Percentiles rank a stretch among this genome's conserved stretches.
These are phyloP conservation scores for Limnothrissa miodon DNA, from an alignment of 2,113 vertebrate genomes.

Conservation along the genomic window DNA sequence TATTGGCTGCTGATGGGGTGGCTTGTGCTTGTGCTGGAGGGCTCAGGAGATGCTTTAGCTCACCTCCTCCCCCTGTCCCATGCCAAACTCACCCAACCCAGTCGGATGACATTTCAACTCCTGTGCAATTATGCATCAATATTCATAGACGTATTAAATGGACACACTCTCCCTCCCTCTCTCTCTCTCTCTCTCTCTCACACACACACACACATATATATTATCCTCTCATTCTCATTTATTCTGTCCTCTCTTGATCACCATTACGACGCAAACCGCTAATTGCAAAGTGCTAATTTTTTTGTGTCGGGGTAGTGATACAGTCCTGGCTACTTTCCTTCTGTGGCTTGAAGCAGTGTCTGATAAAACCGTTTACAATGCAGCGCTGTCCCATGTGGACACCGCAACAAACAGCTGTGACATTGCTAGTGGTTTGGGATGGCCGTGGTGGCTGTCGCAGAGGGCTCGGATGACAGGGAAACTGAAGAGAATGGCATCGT, in stretches of 20 bases:
- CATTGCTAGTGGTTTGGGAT: neutral
- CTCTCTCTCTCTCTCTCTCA: neutral
- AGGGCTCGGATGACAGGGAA: neutral
- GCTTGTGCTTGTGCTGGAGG: constrained; percentile 4
- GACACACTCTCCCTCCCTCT: constrained; percentile 15
- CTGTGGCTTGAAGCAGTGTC: constrained; percentile 19
- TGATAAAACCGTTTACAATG: neutral
- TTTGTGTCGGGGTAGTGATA: neutral
- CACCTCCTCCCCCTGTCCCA: constrained; percentile 16
- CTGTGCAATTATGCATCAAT: constrained; percentile 35
- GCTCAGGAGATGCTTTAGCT: constrained; percentile 7
- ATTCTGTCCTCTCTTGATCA: neutral
- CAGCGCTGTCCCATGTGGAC: neutral
- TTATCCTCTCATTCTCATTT: neutral
- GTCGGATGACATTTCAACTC: constrained; percentile 24
- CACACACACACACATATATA: neutral
- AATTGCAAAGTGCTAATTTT: constrained; percentile 7
- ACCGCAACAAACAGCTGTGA: neutral
- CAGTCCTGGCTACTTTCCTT: constrained; percentile 19
- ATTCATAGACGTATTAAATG: constrained; percentile 35
- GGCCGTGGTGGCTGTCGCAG: neutral
- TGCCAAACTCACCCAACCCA: constrained; percentile 14
- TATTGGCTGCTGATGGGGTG: constrained; percentile 5
- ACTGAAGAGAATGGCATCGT: neutral
- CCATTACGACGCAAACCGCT: neutral